Conservation (phyloP, 1,140 invertebrate species). For the Cydia splendana region DNA sequence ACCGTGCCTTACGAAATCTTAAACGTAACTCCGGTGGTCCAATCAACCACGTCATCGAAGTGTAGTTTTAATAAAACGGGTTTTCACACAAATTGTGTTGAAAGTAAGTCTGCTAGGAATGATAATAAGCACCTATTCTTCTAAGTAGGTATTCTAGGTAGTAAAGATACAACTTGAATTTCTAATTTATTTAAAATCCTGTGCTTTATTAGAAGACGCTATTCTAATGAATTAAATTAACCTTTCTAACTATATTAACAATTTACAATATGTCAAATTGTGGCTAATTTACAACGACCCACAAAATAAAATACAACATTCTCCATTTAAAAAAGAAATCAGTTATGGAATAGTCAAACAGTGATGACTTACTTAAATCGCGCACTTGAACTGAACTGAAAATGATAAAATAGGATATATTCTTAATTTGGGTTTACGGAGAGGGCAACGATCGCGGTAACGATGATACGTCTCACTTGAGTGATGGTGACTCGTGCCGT, state of each 20-base stretch:
- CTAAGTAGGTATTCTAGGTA: no score
- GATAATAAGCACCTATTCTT: no score
- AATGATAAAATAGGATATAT: background rate
- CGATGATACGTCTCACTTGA: constrained; percentile 49
- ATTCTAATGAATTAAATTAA: no score
- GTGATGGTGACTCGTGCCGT: constrained; percentile 63
- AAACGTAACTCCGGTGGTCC: constrained; percentile 45
- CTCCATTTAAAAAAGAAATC: no score
- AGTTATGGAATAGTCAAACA: background rate
- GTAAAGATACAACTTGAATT: no score
- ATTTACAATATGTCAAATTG: no score
- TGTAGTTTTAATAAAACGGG: background rate
- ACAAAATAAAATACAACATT: no score
- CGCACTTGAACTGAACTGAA: constrained; percentile 22
- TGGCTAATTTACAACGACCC: no score
- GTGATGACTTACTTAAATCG: background rate
- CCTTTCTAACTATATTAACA: no score
- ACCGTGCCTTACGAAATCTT: constrained; percentile 37
- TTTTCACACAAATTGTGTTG: background rate
- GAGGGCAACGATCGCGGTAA: constrained; percentile 3
- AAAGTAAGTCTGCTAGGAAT: no score
- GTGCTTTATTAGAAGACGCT: no score
- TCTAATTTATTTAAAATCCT: no score
- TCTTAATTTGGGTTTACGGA: constrained; percentile 5
- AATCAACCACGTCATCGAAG: background rate